Percentiles rank a stretch among this genome's conserved stretches.
Conservation (phyloP, 2,797 vertebrate species). For the Rhinogobio ventralis region DNA sequence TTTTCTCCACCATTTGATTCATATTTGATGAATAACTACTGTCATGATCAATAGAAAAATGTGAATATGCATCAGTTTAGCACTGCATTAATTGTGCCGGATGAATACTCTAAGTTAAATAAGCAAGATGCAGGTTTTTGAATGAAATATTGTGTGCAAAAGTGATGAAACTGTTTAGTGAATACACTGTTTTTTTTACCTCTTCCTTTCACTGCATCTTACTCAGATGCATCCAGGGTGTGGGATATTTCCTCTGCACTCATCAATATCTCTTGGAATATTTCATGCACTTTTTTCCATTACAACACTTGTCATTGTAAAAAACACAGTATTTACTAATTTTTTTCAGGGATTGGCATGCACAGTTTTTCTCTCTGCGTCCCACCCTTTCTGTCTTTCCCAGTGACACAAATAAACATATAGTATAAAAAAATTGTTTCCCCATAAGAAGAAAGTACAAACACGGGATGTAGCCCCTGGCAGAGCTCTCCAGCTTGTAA, state of each 20-base stretch:
- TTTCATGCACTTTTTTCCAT: constrained; percentile 3
- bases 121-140: neutral
- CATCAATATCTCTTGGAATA: constrained; percentile 14
- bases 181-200: neutral
- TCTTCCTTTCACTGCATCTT: neutral
- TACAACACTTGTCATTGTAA: constrained; percentile 9
- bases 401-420: neutral
- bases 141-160: neutral
- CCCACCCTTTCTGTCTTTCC: neutral
- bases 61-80: neutral
- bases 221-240: neutral
- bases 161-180: neutral
- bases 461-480: constrained; percentile 16
- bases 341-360: neutral
- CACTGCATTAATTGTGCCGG: neutral
- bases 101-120: neutral
- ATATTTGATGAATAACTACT: neutral
- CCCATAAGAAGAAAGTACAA: neutral
- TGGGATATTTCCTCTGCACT: constrained; percentile 3
- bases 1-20: neutral
- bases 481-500: constrained; percentile 16
- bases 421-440: neutral
- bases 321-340: neutral
- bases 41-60: neutral
- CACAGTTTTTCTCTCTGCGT: neutral